Evolutionary conservation across 1,140 invertebrate genomes (phyloP).

Genomic region (Drosophila ambigua): DNA sequence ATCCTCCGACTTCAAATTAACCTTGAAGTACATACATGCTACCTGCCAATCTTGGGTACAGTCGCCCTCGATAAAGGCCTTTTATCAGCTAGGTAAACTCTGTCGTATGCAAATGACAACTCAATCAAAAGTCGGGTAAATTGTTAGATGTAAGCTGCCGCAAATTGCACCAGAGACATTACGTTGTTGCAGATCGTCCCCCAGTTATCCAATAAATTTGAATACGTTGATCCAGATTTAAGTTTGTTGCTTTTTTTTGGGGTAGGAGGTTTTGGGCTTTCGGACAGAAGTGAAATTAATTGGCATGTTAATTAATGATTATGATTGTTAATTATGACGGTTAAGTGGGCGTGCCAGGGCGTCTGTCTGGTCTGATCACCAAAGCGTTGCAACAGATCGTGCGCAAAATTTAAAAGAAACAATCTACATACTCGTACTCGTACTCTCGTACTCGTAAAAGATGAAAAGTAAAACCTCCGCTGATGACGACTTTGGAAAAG

Average conservation of each 20-base stretch:
- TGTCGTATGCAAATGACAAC: slow-evolving; percentile 55
- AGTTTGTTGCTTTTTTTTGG: slow-evolving; percentile 16
- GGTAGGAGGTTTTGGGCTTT: too few relatives aligned
- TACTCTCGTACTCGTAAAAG: slow-evolving; percentile 7
- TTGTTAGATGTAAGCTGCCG: slow-evolving; percentile 22
- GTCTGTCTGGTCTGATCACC: slow-evolving; percentile 39
- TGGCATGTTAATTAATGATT: slow-evolving; percentile 55
- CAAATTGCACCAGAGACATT: slow-evolving; percentile 31
- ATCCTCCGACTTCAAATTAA: not conserved
- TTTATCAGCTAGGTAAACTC: slow-evolving; percentile 6
- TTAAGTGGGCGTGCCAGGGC: slow-evolving; percentile 64
- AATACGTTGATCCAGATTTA: slow-evolving; percentile 24
- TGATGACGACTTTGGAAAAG: slow-evolving; percentile 75
- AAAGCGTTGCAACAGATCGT: slow-evolving; percentile 81
- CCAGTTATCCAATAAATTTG: slow-evolving; percentile 38
- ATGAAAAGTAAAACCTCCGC: slow-evolving; percentile 70
- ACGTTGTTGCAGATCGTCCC: slow-evolving; percentile 26
- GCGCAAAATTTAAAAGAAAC: slow-evolving; percentile 78
- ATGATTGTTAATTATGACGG: slow-evolving; percentile 67
- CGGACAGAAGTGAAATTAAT: slow-evolving; percentile 47
- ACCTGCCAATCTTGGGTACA: slow-evolving; percentile 1
- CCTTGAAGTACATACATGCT: not conserved
- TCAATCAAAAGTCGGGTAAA: slow-evolving; percentile 21
- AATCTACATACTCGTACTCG: slow-evolving; percentile 36
- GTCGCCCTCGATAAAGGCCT: slow-evolving; percentile 7